phyloP scores from a whole-genome alignment of 2,888 invertebrate genomes.

The Hydraecia micacea region DNA sequence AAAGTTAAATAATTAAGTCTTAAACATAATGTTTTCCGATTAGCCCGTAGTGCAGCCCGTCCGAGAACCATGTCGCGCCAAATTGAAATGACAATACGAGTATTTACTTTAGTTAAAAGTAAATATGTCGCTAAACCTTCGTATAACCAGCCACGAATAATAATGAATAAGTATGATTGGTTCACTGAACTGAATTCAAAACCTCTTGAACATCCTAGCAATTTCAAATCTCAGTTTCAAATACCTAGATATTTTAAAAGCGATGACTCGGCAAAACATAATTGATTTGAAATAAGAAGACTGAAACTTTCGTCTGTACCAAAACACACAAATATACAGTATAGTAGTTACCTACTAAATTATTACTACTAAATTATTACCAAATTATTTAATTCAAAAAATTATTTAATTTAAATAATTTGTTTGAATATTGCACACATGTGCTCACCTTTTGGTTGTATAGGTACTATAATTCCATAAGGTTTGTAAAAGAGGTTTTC shows the following conservation, averaged over 20 bases:
- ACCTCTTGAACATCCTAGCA: constrained; percentile 11
- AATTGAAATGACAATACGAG: constrained; percentile 8
- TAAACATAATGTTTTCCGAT: background rate
- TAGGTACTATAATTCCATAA: background rate
- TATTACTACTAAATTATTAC: too few relatives aligned
- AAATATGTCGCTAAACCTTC: constrained; percentile 14
- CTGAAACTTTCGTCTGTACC: constrained; percentile 29
- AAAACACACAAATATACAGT: background rate
- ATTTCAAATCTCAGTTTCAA: background rate
- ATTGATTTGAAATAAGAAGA: constrained; percentile 31
- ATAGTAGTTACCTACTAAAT: too few relatives aligned
- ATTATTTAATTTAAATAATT: too few relatives aligned
- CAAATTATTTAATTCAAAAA: too few relatives aligned
- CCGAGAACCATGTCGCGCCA: background rate
- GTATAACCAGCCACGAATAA: background rate
- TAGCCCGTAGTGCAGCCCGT: background rate
- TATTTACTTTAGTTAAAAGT: constrained; percentile 11
- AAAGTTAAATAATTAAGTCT: background rate
- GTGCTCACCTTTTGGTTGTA: background rate
- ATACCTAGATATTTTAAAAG: constrained; percentile 41
- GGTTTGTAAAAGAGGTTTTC: background rate
- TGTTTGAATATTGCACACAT: background rate
- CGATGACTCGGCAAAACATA: constrained; percentile 37
- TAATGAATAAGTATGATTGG: background rate
- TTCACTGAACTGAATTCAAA: constrained; percentile 7